Evolutionary conservation across 2,797 vertebrate genomes (phyloP), one percentile per base, ranked within the genome.

Genomic region (Pangasius sanitwongsei): DNA sequence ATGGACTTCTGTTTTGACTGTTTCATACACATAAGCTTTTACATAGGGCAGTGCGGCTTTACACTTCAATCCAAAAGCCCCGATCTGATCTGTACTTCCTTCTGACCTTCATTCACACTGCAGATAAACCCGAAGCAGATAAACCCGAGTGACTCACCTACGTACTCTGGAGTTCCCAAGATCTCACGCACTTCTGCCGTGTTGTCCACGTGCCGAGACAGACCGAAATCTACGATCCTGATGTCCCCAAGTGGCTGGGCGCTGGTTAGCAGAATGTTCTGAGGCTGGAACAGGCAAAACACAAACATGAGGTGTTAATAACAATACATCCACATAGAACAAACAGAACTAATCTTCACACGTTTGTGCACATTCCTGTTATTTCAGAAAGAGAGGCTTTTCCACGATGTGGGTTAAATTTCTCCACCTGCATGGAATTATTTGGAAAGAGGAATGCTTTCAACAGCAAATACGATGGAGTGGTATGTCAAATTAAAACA

Each of bases 151-250:
- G 48, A 96, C 97, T 96, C 91, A 97, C 97, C 97, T 18, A 97
- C 96, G 88, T 97, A 97, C 92, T 97, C 97, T 0, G 97, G 97
- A 1, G 97, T 97, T 4, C 97, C 97, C 90, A 97, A 88, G 86
- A 97, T 97, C 94, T 97, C 97, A 63, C 96, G 92, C 87, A 97
- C 94, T 91, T 97, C 97, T 55, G 94, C 94, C 88, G 94, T 90
- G 18, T 83, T 95, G 92, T 97, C 96, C 93, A 97, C 95, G 61
- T 92, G 91, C 59, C 97, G 94, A 72, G 97, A 97, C 87, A 97
- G 92, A 78, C 97, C 97, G 83, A 97, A 97, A 94, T 97, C 97
- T 82, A 97, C 97, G 0, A 97, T 97, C 4, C 96, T 95, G 89
- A 97, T 97, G 92, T 97, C 96, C 1, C 97, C 97, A 34, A 97